Evolutionary conservation across 2,888 invertebrate species (phyloP).

Genomic region (Microplitis deprimator): DNA sequence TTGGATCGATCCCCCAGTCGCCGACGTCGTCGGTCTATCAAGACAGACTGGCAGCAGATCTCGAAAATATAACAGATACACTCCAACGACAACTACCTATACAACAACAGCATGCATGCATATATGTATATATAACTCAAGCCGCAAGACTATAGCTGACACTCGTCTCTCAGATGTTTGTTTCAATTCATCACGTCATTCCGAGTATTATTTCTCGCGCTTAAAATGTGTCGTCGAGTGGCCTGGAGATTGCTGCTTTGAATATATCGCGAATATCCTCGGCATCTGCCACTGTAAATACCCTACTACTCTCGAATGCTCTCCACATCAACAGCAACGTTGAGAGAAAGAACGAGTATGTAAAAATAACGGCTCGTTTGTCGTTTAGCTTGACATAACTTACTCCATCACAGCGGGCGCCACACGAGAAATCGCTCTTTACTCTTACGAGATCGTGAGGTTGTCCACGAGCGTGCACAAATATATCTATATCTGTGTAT

Average conservation of each 20-base stretch:
- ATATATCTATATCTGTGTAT: background rate
- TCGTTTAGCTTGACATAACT: conserved; percentile 29
- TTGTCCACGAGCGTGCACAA: conserved; percentile 24
- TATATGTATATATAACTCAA: too few species aligned
- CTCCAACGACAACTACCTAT: background rate
- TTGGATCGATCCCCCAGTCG: conserved; percentile 40
- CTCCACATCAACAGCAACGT: too few species aligned
- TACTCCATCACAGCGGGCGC: conserved; percentile 23
- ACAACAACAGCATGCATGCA: background rate
- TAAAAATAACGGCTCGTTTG: conserved; percentile 27
- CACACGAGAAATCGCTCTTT: conserved; percentile 31
- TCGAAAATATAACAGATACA: background rate
- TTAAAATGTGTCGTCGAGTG: background rate
- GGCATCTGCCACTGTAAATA: background rate
- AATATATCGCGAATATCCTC: background rate
- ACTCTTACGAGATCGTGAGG: conserved; percentile 27
- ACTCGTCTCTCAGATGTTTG: conserved; percentile 27
- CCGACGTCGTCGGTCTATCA: conserved; percentile 41
- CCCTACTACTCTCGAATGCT: too few species aligned
- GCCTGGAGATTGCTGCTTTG: background rate
- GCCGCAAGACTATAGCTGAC: background rate
- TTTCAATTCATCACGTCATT: conserved; percentile 27
- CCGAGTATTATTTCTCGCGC: background rate
- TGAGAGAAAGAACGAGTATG: background rate
- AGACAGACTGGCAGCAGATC: conserved; percentile 23